These are phyloP conservation scores for Phaonia tiefii DNA, from an alignment of 2,888 invertebrate species.

Conservation along the genomic window DNA sequence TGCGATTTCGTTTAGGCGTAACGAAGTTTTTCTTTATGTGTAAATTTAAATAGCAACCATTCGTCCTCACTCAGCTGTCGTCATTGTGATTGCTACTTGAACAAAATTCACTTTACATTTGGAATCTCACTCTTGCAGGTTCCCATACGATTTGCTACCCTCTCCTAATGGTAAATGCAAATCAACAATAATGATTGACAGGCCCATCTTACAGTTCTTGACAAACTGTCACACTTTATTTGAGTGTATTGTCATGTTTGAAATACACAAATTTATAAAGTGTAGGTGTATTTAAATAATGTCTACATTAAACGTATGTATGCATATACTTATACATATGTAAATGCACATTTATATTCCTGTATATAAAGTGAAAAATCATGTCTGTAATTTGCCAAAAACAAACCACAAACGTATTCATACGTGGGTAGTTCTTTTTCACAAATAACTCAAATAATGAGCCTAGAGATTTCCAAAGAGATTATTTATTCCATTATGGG, in stretches of 20 bases:
- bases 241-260: background rate
- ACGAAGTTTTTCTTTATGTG: too few species aligned
- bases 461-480: constrained; percentile 7
- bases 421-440: background rate
- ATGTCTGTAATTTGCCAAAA: constrained; percentile 28
- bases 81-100: background rate
- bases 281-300: background rate
- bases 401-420: constrained; percentile 13
- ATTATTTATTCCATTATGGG: background rate
- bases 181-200: constrained; percentile 35
- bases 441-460: constrained; percentile 10
- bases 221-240: background rate
- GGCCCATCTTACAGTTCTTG: background rate
- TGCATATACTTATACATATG: too few species aligned
- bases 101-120: background rate
- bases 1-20: too few species aligned
- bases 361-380: constrained; percentile 18
- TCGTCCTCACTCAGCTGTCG: background rate
- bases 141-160: background rate
- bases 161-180: background rate
- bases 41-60: too few species aligned
- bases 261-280: background rate
- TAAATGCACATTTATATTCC: too few species aligned
- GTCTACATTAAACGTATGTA: background rate
- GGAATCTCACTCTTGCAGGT: background rate